Conservation (phyloP, 2,113 vertebrate genomes). For the Oreochromis aureus region DNA sequence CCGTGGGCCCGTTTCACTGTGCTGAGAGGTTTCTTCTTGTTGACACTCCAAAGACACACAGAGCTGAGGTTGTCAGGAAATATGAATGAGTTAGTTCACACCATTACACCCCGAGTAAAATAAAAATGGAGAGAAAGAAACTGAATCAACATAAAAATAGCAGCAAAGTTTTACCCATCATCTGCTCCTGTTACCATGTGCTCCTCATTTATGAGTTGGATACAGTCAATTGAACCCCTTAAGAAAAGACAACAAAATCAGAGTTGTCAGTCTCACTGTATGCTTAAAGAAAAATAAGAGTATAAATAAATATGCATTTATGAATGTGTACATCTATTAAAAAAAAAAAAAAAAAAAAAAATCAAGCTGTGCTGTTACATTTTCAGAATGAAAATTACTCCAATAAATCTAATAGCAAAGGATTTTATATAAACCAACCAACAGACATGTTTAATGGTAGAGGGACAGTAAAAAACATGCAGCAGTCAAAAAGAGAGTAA, state of each 20-base stretch:
- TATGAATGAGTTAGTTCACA: neutral
- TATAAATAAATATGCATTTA: neutral
- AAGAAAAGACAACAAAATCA: neutral
- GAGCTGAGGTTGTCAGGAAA: slow-evolving; percentile 68
- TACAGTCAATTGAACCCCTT: slow-evolving; percentile 92
- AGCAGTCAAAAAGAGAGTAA: neutral
- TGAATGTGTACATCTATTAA: neutral
- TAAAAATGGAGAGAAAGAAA: neutral
- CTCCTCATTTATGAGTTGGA: slow-evolving; percentile 95
- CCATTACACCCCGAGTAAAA: neutral
- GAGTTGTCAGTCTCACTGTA: neutral
- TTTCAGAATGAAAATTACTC: neutral
- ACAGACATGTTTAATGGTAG: neutral
- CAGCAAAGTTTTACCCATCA: slow-evolving; percentile 80
- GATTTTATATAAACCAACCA: neutral
- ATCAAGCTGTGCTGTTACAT: neutral
- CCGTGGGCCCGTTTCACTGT: slow-evolving; percentile 82
- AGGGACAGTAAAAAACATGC: neutral
- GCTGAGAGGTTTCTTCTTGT: slow-evolving; percentile 87
- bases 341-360: neutral
- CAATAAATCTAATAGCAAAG: neutral
- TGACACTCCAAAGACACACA: slow-evolving; percentile 87
- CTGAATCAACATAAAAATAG: neutral
- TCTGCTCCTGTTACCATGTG: slow-evolving; percentile 92
- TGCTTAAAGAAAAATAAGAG: neutral